These are phyloP conservation scores for Myopa tessellatipennis DNA, from an alignment of 2,888 invertebrate species.

Conservation along the genomic window DNA sequence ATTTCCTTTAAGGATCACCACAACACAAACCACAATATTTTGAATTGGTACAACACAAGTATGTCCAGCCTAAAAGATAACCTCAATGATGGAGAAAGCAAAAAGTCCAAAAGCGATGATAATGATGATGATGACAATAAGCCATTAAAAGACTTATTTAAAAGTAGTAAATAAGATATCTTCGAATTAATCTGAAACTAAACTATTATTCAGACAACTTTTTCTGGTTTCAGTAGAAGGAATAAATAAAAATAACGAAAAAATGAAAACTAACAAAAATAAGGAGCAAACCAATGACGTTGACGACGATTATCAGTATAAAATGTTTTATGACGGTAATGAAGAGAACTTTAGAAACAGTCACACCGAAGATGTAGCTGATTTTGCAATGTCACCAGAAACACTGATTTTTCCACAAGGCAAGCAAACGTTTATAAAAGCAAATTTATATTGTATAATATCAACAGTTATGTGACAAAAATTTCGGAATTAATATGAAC, in stretches of 20 bases:
- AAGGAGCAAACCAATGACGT: not conserved
- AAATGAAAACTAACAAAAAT: not conserved
- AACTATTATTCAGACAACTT: not conserved
- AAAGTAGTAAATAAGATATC: not conserved
- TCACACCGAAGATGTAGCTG: constrained; percentile 39
- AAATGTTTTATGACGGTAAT: constrained; percentile 38
- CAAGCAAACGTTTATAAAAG: constrained; percentile 14
- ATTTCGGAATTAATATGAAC: not conserved
- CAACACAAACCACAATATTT: not conserved
- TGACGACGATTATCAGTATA: constrained; percentile 39
- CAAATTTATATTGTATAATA: not conserved
- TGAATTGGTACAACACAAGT: not conserved
- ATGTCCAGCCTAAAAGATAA: not conserved
- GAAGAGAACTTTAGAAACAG: constrained; percentile 41
- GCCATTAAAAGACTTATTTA: constrained; percentile 48
- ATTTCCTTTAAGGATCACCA: constrained; percentile 28
- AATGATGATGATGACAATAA: constrained; percentile 47
- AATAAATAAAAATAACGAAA: not conserved
- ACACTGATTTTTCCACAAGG: constrained; percentile 55
- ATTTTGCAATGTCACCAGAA: constrained; percentile 49
- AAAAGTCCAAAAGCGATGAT: constrained; percentile 43
- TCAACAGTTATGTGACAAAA: not conserved
- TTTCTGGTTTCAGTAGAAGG: constrained; percentile 7
- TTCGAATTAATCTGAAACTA: not conserved
- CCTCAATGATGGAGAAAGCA: constrained; percentile 25